Conservation (phyloP, 1,140 invertebrate genomes). For the Scaptomyza hsui region DNA sequence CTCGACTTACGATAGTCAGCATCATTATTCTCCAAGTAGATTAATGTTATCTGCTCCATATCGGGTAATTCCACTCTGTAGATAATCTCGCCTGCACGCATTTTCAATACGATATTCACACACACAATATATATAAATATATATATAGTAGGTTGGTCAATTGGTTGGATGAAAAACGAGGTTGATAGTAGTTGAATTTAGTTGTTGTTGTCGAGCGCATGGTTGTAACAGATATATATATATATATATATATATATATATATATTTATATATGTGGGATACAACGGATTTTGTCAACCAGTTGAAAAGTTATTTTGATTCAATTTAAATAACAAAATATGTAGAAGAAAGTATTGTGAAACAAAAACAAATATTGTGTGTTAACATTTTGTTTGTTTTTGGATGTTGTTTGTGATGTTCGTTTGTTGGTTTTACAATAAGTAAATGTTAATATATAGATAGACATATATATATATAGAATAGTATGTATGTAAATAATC, state of each 20-base stretch:
- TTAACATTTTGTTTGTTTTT: constrained; percentile 31
- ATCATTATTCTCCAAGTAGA: constrained; percentile 92
- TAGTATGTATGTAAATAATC: constrained; percentile 18
- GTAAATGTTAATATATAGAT: neutral
- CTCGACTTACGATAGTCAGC: constrained; percentile 88
- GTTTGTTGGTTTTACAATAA: constrained; percentile 17
- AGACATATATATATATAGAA: constrained; percentile 10
- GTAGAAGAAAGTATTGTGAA: constrained; percentile 1
- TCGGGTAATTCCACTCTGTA: constrained; percentile 94
- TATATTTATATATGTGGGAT: constrained; percentile 20
- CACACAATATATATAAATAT: constrained; percentile 33
- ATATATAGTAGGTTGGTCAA: constrained; percentile 47
- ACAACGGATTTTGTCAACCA: constrained; percentile 26
- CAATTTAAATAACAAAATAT: constrained; percentile 17
- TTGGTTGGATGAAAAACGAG: constrained; percentile 47
- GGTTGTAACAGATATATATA: constrained; percentile 65
- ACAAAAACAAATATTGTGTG: constrained; percentile 37
- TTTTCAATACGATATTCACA: constrained; percentile 20
- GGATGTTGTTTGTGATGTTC: constrained; percentile 30
- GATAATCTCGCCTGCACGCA: constrained; percentile 90
- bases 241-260: constrained; percentile 53
- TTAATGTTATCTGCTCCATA: constrained; percentile 95
- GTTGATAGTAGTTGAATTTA: constrained; percentile 56
- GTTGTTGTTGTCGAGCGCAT: constrained; percentile 64
- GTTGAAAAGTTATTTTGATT: constrained; percentile 37